phyloP scores from a whole-genome alignment of 2,113 vertebrate species.

The Carassius carassius region DNA sequence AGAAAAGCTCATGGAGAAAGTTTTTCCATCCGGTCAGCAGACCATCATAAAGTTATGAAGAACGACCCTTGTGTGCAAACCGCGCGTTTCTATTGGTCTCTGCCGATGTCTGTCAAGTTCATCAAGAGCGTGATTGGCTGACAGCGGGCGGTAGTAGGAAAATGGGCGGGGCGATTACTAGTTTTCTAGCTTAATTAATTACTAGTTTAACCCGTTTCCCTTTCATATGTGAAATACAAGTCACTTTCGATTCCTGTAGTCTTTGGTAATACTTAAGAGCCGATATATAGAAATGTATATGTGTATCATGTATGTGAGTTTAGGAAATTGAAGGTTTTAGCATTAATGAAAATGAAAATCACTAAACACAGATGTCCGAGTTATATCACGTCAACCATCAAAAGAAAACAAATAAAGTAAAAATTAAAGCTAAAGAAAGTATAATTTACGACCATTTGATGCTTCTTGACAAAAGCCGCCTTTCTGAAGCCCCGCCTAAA shows the following conservation, averaged over 20 bases:
- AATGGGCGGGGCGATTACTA: not conserved
- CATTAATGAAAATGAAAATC: not conserved
- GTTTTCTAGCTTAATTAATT: too few species aligned
- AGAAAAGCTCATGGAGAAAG: constrained; percentile 55
- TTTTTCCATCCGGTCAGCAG: constrained; percentile 80
- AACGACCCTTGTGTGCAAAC: not conserved
- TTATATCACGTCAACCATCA: not conserved
- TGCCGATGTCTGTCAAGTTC: not conserved
- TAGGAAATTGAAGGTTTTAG: not conserved
- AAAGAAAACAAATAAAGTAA: too few species aligned
- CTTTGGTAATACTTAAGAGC: too few species aligned
- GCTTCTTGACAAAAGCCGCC: too few species aligned
- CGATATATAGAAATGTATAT: not conserved
- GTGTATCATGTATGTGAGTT: not conserved
- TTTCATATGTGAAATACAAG: not conserved
- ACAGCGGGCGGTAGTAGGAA: too few species aligned
- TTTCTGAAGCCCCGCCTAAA: too few species aligned
- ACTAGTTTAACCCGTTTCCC: not conserved
- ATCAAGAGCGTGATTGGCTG: not conserved
- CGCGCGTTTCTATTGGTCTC: not conserved
- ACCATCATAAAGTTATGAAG: constrained; percentile 57
- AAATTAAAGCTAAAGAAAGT: too few species aligned
- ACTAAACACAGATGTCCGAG: too few species aligned
- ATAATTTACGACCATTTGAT: too few species aligned
- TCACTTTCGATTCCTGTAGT: too few species aligned